Evolutionary conservation across 2,797 vertebrate genomes (phyloP).

Genomic region (Selene dorsalis): DNA sequence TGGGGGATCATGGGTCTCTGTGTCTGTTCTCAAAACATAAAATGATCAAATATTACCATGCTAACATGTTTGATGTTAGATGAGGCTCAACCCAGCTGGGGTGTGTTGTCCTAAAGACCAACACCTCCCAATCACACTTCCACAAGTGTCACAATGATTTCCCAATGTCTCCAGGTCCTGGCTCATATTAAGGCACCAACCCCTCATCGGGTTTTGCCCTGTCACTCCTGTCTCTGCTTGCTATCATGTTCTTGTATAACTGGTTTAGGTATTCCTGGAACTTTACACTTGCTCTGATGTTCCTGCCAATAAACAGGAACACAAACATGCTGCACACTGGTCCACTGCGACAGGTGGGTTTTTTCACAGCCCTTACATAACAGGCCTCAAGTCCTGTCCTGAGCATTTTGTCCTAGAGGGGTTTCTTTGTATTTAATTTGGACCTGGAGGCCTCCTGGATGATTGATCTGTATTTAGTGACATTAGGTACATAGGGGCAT

Average conservation of each 20-base stretch:
- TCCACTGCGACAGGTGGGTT: constrained; percentile 27
- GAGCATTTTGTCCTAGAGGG: background rate
- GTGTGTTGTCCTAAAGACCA: background rate
- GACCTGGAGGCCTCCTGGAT: background rate
- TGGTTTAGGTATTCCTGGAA: constrained; percentile 37
- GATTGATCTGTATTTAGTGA: background rate
- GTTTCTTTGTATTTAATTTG: constrained; percentile 18
- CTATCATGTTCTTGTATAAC: constrained; percentile 54
- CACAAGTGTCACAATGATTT: background rate
- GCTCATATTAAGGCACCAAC: background rate
- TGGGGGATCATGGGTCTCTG: too few relatives aligned
- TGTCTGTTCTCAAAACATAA: background rate
- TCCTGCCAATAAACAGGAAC: constrained; percentile 50
- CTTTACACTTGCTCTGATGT: constrained; percentile 14
- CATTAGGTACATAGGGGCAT: background rate
- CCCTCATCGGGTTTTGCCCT: background rate
- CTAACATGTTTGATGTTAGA: too few relatives aligned
- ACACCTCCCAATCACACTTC: background rate
- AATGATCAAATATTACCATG: too few relatives aligned
- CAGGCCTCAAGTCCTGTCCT: background rate
- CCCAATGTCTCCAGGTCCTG: background rate
- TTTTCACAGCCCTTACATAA: constrained; percentile 65
- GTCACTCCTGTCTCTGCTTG: background rate
- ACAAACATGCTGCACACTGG: background rate
- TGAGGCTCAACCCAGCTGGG: background rate